These are phyloP conservation scores for Papilio dardanus DNA, from an alignment of 1,140 invertebrate genomes.

Conservation along the genomic window DNA sequence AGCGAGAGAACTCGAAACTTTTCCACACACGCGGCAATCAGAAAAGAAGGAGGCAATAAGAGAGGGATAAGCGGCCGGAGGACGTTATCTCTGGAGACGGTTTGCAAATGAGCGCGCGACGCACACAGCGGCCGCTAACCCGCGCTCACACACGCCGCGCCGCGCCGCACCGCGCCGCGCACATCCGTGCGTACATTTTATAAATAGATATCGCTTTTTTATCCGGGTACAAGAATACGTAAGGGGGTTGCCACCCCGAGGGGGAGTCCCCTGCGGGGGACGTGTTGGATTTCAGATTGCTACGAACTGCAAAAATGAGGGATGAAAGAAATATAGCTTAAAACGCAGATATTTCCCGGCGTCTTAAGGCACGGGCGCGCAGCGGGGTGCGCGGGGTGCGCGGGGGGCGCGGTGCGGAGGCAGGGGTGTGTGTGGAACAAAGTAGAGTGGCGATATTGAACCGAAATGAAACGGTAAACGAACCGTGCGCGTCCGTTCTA, in stretches of 20 bases:
- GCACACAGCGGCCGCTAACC: conserved; percentile 65
- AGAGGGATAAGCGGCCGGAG: conserved; percentile 77
- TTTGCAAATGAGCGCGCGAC: conserved; percentile 79
- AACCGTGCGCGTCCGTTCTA: conserved; percentile 81
- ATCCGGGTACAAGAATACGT: conserved; percentile 77
- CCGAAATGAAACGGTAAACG: conserved; percentile 82
- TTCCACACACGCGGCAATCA: conserved; percentile 76
- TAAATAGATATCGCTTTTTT: conserved; percentile 82
- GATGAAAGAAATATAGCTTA: conserved; percentile 85
- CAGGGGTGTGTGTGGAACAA: conserved; percentile 81
- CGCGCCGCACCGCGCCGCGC: conserved; percentile 45
- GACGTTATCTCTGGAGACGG: conserved; percentile 80
- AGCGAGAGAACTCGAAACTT: conserved; percentile 66
- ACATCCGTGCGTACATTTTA: conserved; percentile 77
- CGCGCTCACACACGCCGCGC: conserved; percentile 63
- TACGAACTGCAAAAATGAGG: conserved; percentile 84
- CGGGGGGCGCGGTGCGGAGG: conserved; percentile 51
- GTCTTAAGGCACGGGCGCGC: conserved; percentile 74
- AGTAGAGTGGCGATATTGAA: conserved; percentile 82
- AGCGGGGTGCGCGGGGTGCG: conserved; percentile 51
- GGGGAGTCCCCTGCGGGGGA: conserved; percentile 71
- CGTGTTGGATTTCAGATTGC: conserved; percentile 83
- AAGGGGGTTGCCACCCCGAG: conserved; percentile 69
- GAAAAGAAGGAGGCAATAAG: conserved; percentile 77
- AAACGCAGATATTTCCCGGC: conserved; percentile 83